A percentile compares a stretch with the other conserved stretches of the same genome.
phyloP scores from a whole-genome alignment of 2,888 invertebrate species.

The Catonia carolina region DNA sequence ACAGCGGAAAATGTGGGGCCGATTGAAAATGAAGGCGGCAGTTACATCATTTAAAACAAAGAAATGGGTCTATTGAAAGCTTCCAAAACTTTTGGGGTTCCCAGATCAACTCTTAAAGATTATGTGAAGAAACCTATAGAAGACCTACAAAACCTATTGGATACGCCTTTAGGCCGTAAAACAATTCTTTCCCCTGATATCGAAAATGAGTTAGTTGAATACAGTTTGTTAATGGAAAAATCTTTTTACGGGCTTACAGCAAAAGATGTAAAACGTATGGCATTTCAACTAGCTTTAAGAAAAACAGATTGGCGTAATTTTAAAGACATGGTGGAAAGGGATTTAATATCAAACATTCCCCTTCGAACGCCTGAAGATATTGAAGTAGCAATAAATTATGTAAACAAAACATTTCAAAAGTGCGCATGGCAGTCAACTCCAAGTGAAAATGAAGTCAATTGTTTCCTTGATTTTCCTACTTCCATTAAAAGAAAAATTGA shows the following conservation, averaged over 20 bases:
- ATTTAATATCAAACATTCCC: no score
- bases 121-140: conserved; percentile 22
- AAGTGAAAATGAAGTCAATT: no score
- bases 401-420: no score
- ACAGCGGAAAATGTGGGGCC: conserved; percentile 16
- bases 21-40: conserved; percentile 11
- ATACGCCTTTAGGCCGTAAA: conserved; percentile 8
- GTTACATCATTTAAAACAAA: conserved; percentile 14
- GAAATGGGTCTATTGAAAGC: conserved; percentile 19
- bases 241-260: conserved; percentile 16
- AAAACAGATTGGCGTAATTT: neutral
- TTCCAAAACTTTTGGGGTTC: conserved; percentile 12
- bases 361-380: no score
- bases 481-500: no score
- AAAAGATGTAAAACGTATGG: conserved; percentile 14
- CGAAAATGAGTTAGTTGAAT: conserved; percentile 17
- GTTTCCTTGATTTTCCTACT: no score
- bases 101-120: conserved; percentile 6
- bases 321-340: no score
- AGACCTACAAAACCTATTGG: neutral
- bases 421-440: no score
- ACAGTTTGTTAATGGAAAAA: conserved; percentile 15
- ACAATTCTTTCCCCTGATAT: conserved; percentile 12
- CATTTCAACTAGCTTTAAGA: conserved; percentile 12
- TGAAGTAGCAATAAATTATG: no score